phyloP scores from a whole-genome alignment of 2,113 vertebrate species.

The Rhagologus leucostigma region DNA sequence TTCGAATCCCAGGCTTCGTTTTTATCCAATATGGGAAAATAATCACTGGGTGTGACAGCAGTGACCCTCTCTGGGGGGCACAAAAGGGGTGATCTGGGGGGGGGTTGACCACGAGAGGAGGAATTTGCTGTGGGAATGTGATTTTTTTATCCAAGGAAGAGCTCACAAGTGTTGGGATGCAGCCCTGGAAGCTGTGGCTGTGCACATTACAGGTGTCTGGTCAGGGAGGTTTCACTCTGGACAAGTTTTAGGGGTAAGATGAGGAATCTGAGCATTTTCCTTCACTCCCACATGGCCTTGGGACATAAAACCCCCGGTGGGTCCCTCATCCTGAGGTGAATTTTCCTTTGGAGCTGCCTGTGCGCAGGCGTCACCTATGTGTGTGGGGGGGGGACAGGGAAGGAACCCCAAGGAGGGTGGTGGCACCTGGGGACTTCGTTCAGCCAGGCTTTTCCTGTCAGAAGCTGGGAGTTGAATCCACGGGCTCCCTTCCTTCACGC shows the following conservation, averaged over 20 bases:
- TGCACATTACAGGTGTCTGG: background rate
- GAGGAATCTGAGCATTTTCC: background rate
- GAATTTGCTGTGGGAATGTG: background rate
- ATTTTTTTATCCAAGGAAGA: background rate
- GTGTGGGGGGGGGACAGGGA: rapidly evolving
- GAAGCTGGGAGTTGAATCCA: background rate
- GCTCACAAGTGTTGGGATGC: rapidly evolving
- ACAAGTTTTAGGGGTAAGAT: background rate
- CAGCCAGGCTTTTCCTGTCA: background rate
- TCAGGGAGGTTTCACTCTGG: background rate
- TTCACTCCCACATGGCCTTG: background rate
- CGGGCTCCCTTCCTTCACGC: background rate
- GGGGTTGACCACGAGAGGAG: rapidly evolving
- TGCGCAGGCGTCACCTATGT: rapidly evolving
- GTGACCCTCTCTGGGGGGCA: rapidly evolving
- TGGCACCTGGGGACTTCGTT: rapidly evolving
- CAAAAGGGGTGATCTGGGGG: rapidly evolving
- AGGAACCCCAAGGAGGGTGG: rapidly evolving
- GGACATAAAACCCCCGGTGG: background rate
- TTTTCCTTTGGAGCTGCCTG: background rate
- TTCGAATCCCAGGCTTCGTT: rapidly evolving
- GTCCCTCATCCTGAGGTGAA: rapidly evolving
- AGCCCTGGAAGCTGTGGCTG: rapidly evolving
- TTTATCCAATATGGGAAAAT: rapidly evolving
- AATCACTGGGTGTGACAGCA: background rate